Percentiles rank a stretch among this genome's conserved stretches.
These are phyloP conservation scores for Polyergus mexicanus DNA, from an alignment of 1,140 invertebrate species.

Conservation along the genomic window DNA sequence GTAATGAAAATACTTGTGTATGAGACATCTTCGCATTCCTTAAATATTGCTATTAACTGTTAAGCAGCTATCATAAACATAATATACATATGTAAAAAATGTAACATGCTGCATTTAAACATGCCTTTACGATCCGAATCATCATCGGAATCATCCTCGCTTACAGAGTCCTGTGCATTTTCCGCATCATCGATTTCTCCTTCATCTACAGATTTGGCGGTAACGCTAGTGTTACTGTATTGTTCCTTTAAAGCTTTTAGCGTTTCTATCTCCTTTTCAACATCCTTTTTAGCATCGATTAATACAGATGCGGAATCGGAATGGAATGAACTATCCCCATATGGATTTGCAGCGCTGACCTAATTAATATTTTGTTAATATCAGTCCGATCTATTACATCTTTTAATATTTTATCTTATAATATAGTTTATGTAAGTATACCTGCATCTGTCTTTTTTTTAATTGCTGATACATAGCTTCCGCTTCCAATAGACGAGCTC, in stretches of 20 bases:
- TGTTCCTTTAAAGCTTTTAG: conserved; percentile 83
- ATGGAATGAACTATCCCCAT: conserved; percentile 80
- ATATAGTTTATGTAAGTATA: conserved; percentile 41
- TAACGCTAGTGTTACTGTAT: conserved; percentile 73
- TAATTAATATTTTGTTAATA: conserved; percentile 43
- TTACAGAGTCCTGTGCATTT: conserved; percentile 87
- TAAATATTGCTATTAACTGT: not conserved
- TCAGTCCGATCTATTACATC: not conserved
- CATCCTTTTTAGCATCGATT: conserved; percentile 90
- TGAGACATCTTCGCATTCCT: no score
- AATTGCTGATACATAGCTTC: conserved; percentile 94
- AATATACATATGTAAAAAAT: not conserved
- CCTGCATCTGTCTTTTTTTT: conserved; percentile 87
- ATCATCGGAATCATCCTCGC: conserved; percentile 89
- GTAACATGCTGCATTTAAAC: not conserved
- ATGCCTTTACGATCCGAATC: conserved; percentile 87
- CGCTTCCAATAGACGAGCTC: conserved; percentile 95
- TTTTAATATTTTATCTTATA: not conserved
- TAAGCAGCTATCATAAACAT: not conserved
- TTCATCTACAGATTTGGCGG: conserved; percentile 82
- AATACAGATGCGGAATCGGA: conserved; percentile 86
- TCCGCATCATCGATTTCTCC: conserved; percentile 83
- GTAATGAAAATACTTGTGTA: not conserved
- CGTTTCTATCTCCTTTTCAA: conserved; percentile 88
- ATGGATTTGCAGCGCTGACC: conserved; percentile 79